Evolutionary conservation across 1,140 invertebrate genomes (phyloP), one percentile per base, ranked within the genome.

Genomic region (Frieseomelitta varia): DNA sequence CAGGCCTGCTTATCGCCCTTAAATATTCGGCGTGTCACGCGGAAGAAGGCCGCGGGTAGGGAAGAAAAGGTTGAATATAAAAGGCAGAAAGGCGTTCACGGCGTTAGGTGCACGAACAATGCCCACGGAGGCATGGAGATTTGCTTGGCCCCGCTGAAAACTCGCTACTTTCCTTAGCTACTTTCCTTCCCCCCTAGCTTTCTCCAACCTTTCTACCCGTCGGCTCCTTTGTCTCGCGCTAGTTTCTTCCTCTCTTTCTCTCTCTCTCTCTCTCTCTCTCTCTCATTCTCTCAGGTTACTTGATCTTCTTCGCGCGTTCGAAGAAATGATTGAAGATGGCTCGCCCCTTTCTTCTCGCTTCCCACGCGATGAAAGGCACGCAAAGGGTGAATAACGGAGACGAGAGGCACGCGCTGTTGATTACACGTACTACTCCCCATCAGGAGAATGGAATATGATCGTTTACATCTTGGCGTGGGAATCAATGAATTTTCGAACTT

Each of bases 1-100:
- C 53, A 19, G 53, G 24, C 56, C 56, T 83, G 24, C 81, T 86
- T 86, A 84, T 86, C 81, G 24, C 34, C 72, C 39, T 84, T 83
- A 78, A 83, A 78, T 84, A 86, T 86, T 86, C 74, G 81, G 19
- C 21, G 27, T 39, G 51, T 24, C 34, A 56, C 39, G 65, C 3
- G 34, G 14, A 27, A 67, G 21, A 30, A 67, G 58, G 77, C 24
- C 27, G n/a, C 2, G 24, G 30, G 11, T 12, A 10, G 73, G 47
- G 39, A 58, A 19, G 30, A 6, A 34, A 4, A 17, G 34, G 47
- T 0, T 27, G 72, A 53, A 69, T 55, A 76, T 47, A 47, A 47
- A 47, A 27, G 47, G 74, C n/a, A 74, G n/a, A 68, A 58, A 71
- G 81, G 67, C 65, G 65, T 83, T 61, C 34, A 27, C 39, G 39